Evolutionary conservation across 2,797 vertebrate species (phyloP), one percentile per base, ranked within the genome.

Genomic region (Acanthiza pusilla): DNA sequence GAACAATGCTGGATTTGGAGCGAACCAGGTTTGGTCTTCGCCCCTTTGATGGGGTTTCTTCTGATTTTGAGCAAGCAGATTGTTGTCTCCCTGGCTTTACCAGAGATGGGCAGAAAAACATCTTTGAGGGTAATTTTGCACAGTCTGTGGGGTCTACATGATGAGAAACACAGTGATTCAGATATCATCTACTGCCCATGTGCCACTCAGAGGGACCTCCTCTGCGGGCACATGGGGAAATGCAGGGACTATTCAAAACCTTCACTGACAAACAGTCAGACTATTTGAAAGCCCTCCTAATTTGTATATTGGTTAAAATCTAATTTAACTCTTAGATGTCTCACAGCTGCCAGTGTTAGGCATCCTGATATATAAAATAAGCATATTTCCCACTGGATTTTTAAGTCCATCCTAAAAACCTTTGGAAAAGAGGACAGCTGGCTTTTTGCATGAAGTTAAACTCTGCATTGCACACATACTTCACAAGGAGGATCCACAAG

Each of bases 331-430:
- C 85, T 72, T 60, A 57, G 48, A 40, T 58, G 20, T 57, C 43
- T 90, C 34, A 57, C 55, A 89, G 9, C 23, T 75, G 15, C 15
- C 21, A 65, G 32, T n/a, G 55, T 68, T 54, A 38, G 4, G 7
- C 11, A 78, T 16, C 3, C 43, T 82, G 26, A 22, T 27, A 26
- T 10, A 34, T 36, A 54, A 60, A 72, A 48, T 42, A 54, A 67
- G 4, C 3, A 2, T 12, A 5, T 20, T 68, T 68, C 27, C 25
- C 43, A 2, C 0, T 0, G 1, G 14, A 45, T 76, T 77, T 80
- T 74, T 4, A 43, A 48, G 27, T 29, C 20, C 30, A 20, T 89
- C 90, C 32, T 57, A 78, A 81, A 51, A 5, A 40, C 5, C 18
- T 63, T 81, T 48, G 38, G n/a, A 62, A 75, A 88, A 80, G 36